phyloP scores from a whole-genome alignment of 2,797 vertebrate genomes.

The Adelosebastes latens region DNA sequence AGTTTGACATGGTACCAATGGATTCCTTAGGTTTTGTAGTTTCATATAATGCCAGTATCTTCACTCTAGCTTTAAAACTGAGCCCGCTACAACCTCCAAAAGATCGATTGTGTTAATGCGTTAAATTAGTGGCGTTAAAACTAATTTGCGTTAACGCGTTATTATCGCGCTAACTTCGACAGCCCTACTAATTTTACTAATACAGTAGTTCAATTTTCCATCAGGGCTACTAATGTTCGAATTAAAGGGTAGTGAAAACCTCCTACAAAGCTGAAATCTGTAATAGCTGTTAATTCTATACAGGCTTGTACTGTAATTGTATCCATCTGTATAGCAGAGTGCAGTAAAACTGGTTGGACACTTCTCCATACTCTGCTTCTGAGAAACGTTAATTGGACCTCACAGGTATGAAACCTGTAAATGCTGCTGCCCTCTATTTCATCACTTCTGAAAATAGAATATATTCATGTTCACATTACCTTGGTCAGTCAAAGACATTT shows the following conservation, averaged over 20 bases:
- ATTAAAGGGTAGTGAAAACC: background rate
- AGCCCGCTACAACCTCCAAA: too few relatives aligned
- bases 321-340: background rate
- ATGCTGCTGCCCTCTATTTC: conserved; percentile 1
- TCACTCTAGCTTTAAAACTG: too few relatives aligned
- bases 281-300: conserved; percentile 4
- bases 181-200: too few relatives aligned
- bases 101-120: too few relatives aligned
- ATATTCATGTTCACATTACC: background rate
- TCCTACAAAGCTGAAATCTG: background rate
- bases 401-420: background rate
- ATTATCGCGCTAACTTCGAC: too few relatives aligned
- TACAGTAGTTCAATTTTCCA: background rate
- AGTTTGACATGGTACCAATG: too few relatives aligned
- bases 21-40: too few relatives aligned
- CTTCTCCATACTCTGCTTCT: background rate
- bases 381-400: background rate
- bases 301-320: background rate
- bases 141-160: too few relatives aligned
- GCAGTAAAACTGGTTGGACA: background rate
- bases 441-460: conserved; percentile 1
- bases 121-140: too few relatives aligned
- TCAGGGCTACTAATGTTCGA: background rate
- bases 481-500: conserved; percentile 1
- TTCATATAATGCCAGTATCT: too few relatives aligned